A percentile compares a stretch with the other conserved stretches of the same genome.
These are phyloP conservation scores for Mystacornis crossleyi DNA, from an alignment of 2,113 vertebrate genomes.

Conservation along the genomic window DNA sequence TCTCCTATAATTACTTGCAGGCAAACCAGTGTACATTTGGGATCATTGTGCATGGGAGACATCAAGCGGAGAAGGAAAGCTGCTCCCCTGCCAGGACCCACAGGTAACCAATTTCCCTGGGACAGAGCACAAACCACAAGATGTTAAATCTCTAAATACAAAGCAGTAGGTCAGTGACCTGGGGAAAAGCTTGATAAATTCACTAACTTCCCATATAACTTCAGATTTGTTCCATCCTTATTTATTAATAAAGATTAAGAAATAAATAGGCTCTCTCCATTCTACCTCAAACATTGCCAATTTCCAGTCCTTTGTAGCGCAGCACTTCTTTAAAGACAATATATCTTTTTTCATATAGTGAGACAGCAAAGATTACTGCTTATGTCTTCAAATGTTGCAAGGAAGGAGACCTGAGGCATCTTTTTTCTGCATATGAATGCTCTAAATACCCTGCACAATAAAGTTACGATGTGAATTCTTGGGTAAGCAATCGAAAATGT, in stretches of 20 bases:
- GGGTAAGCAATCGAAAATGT: neutral
- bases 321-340: neutral
- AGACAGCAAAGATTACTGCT: neutral
- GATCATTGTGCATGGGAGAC: slow-evolving; percentile 94
- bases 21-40: slow-evolving; percentile 96
- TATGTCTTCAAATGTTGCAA: neutral
- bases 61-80: slow-evolving; percentile 97
- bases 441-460: neutral
- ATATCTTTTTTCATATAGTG: neutral
- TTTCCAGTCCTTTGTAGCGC: neutral
- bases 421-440: neutral
- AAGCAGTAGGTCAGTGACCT: slow-evolving; percentile 14
- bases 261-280: neutral
- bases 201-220: neutral
- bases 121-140: neutral
- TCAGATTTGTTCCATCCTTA: neutral
- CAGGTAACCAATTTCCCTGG: slow-evolving; percentile 82
- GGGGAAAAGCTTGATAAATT: slow-evolving; percentile 20
- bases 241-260: neutral
- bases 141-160: slow-evolving; percentile 26
- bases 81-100: slow-evolving; percentile 87
- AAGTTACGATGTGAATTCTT: neutral
- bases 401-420: neutral
- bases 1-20: slow-evolving; percentile 85
- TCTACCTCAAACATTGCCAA: neutral